Base-by-base conservation (phyloP, 2,113 vertebrate genomes). In the Larimichthys crocea region DNA sequence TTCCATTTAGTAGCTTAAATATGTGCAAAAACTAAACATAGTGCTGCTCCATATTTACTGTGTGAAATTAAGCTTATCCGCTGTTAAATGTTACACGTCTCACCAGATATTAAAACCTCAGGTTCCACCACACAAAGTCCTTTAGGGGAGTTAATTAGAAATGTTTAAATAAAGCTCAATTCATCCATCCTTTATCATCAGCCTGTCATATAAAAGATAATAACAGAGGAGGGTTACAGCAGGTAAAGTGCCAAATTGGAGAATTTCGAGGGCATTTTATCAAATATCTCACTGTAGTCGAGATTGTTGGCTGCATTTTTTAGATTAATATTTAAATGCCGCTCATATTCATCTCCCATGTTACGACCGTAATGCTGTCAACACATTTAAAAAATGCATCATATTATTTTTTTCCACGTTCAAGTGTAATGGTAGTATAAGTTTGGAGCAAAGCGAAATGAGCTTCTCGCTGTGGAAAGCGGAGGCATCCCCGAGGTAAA, bases 401-500 rank as follows among this genome's bases (percentile, higher is more conserved):
- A 69, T 22, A 3, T 16, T n/a, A n/a, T 49, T 56, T 49, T 52
- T 2, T 53, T 64, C 4, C 5, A 14, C 29, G 29, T 66, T 48
- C 16, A 20, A 10, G 22, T 57, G 31, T 10, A 17, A 49, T 44
- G 16, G 10, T 9, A 4, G 53, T 24, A 46, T 6, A 35, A 26
- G 53, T 63, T 56, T 35, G 10, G 7, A 59, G 57, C 57, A 29
- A 24, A 71, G 15, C 71, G 62, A 60, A 70, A 55, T 20, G 11
- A 40, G 20, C 2, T 7, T 68, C 19, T 55, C 19, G 49, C 63
- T 16, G 42, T 20, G 48, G n/a, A 42, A 70, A 56, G 35, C 35
- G 19, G 69, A 82, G 74, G 73, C 67, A 53, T 82, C 79, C 56
- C 74, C 11, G 46, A 50, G 79, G 63, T 50, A 35, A 74, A 72